Conservation (phyloP, 2,888 invertebrate species). For the Cristatella mucedo region DNA sequence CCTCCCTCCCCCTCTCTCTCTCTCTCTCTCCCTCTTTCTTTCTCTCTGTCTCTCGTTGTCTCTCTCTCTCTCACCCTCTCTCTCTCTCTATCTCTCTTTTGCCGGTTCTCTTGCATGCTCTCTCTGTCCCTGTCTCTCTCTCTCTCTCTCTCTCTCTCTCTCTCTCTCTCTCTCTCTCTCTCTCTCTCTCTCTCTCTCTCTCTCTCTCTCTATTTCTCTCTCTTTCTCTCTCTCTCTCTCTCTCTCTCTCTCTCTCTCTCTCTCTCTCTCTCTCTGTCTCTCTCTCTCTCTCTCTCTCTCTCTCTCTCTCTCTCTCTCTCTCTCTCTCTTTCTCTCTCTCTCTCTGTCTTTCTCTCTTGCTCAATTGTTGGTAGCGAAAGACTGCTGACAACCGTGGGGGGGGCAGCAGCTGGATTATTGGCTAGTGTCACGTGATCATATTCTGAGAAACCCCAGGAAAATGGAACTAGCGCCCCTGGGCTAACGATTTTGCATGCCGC, state of each 20-base stretch:
- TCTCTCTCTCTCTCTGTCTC: not conserved
- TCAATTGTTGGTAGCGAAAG: no score
- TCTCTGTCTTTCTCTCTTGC: not conserved
- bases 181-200: no score
- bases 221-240: constrained; percentile 1
- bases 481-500: no score
- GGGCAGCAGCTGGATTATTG: no score
- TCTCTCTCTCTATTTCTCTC: not conserved
- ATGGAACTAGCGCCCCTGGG: no score
- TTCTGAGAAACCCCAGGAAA: no score
- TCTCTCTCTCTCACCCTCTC: not conserved
- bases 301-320: constrained; percentile 1
- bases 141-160: not conserved
- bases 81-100: not conserved
- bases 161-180: constrained; percentile 1
- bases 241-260: no score
- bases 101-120: not conserved
- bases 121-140: not conserved
- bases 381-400: no score
- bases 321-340: constrained; percentile 1
- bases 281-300: constrained; percentile 1
- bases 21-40: constrained; percentile 1
- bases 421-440: no score
- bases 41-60: not conserved
- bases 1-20: not conserved